These are phyloP conservation scores for Drosophila sordidula DNA, from an alignment of 2,888 invertebrate species.

Conservation along the genomic window DNA sequence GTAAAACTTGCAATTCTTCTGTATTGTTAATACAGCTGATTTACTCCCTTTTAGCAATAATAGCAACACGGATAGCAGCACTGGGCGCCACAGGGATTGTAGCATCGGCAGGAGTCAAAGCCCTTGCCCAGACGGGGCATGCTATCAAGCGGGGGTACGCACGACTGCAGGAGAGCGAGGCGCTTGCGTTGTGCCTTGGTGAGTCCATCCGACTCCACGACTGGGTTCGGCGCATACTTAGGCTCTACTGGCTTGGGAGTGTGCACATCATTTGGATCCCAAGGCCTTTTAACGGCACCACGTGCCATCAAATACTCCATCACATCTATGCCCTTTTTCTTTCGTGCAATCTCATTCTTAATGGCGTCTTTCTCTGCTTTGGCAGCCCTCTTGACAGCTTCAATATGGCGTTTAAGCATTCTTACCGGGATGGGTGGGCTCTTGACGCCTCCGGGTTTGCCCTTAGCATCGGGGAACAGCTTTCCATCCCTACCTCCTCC, in stretches of 20 bases:
- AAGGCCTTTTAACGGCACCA: constrained; percentile 21
- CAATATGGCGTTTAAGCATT: constrained; percentile 26
- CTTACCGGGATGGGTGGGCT: constrained; percentile 36
- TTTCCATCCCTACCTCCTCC: background rate
- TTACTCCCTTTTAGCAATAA: constrained; percentile 2
- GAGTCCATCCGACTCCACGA: constrained; percentile 47
- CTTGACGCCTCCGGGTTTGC: constrained; percentile 12
- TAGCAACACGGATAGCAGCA: constrained; percentile 23
- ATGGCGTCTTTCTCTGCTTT: constrained; percentile 24
- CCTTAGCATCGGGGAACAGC: constrained; percentile 26
- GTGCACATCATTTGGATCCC: constrained; percentile 40
- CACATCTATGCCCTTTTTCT: constrained; percentile 48
- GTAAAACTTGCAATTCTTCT: too few species aligned
- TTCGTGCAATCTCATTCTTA: background rate
- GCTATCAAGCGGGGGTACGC: constrained; percentile 63
- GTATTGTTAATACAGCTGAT: too few species aligned
- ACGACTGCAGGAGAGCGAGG: constrained; percentile 40
- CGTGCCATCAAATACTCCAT: constrained; percentile 51
- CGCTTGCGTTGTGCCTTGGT: constrained; percentile 53
- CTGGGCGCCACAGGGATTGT: constrained; percentile 14
- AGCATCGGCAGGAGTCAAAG: constrained; percentile 41
- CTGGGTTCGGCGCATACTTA: background rate
- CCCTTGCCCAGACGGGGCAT: constrained; percentile 69
- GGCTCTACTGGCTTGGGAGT: too few species aligned
- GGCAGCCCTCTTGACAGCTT: constrained; percentile 3